These are phyloP conservation scores for Mastomys coucha DNA, from an alignment of 2,113 vertebrate genomes.

Conservation along the genomic window DNA sequence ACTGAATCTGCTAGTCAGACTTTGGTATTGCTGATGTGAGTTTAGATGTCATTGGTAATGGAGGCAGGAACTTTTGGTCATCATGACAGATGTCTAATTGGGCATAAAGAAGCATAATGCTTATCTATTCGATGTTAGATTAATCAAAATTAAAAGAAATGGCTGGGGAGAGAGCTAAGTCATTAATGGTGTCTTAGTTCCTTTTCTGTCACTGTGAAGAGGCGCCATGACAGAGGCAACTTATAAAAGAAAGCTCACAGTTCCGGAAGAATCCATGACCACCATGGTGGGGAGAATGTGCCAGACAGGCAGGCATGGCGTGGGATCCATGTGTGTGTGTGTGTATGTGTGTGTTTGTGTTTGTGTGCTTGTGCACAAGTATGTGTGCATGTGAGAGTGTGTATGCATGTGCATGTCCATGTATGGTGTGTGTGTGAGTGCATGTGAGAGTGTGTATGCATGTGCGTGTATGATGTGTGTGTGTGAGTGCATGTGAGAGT, in stretches of 20 bases:
- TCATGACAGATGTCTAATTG: neutral
- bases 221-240: neutral
- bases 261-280: neutral
- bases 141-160: constrained; percentile 45
- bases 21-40: neutral
- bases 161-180: neutral
- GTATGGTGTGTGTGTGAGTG: neutral
- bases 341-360: neutral
- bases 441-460: neutral
- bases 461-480: neutral
- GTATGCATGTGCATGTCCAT: neutral
- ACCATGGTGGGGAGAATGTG: neutral
- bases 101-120: neutral
- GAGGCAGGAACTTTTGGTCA: neutral
- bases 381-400: neutral
- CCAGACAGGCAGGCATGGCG: neutral
- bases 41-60: constrained; percentile 9
- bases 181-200: neutral
- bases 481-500: neutral
- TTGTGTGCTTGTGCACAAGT: too few relatives aligned
- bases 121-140: neutral
- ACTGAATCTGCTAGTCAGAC: neutral
- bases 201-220: neutral
- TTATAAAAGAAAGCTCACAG: neutral
- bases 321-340: too few relatives aligned